Percentiles rank a stretch among this genome's conserved stretches.
Evolutionary conservation across 2,888 invertebrate species (phyloP).

Genomic region (Chalcis sispes): DNA sequence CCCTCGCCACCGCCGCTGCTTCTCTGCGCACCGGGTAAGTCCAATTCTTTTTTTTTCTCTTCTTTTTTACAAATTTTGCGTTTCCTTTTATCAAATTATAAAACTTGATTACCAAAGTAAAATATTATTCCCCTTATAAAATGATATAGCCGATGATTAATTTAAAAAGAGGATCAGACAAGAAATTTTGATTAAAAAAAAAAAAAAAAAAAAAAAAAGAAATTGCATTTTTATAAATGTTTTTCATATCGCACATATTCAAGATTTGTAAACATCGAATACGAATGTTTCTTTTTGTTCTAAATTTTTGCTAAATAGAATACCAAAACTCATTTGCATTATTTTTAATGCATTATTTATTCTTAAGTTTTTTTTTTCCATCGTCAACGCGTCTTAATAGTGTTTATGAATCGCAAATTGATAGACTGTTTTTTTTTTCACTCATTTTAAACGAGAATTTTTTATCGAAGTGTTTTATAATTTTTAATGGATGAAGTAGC

Average conservation of each 20-base stretch:
- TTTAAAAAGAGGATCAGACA: neutral
- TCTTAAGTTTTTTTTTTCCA: neutral
- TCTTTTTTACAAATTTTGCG: too few species aligned
- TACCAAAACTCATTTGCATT: neutral
- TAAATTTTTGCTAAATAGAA: neutral
- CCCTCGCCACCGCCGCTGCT: constrained; percentile 68
- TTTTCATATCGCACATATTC: neutral
- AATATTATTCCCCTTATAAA: neutral
- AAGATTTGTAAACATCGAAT: neutral
- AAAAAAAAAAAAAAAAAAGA: neutral
- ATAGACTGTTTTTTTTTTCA: constrained; percentile 13
- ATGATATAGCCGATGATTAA: neutral
- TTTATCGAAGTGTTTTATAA: constrained; percentile 5
- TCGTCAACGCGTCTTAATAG: neutral
- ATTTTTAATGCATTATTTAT: constrained; percentile 6
- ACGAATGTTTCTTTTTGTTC: neutral
- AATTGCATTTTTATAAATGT: neutral
- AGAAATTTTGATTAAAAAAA: neutral
- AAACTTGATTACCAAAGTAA: too few species aligned
- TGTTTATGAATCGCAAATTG: constrained; percentile 13
- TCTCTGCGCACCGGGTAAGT: constrained; percentile 72
- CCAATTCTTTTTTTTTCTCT: too few species aligned
- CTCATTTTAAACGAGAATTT: neutral
- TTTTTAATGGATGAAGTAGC: constrained; percentile 12
- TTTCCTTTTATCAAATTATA: too few species aligned